phyloP scores from a whole-genome alignment of 2,888 invertebrate species.

The Rapana venosa region DNA sequence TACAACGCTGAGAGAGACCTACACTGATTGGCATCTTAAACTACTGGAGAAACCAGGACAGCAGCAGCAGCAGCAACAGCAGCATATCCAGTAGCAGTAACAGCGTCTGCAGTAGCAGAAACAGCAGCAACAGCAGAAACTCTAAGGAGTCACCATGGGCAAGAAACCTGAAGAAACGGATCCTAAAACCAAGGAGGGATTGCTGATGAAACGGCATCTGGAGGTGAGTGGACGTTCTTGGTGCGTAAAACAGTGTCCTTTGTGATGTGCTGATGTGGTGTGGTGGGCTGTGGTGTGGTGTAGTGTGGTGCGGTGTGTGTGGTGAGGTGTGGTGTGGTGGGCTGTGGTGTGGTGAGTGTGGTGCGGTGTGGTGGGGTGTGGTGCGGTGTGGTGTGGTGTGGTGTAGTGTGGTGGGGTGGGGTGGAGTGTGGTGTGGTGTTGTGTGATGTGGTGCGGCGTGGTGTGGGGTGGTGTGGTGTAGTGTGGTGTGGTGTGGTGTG shows the following conservation, averaged over 20 bases:
- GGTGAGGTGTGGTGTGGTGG: not conserved
- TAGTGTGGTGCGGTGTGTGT: not conserved
- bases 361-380: no score
- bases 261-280: not conserved
- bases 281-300: not conserved
- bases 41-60: not conserved
- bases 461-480: no score
- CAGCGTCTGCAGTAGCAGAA: no score
- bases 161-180: not conserved
- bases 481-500: no score
- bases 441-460: no score
- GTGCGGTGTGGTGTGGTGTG: no score
- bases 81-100: no score
- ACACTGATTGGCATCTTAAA: no score
- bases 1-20: no score
- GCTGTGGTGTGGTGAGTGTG: no score
- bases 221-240: not conserved
- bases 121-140: not conserved
- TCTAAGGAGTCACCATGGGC: not conserved
- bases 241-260: not conserved
- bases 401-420: no score
- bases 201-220: not conserved
- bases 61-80: not conserved
- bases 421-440: no score
- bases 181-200: not conserved